Conservation (phyloP, 2,888 invertebrate species). For the Hoplodrina blanda region DNA sequence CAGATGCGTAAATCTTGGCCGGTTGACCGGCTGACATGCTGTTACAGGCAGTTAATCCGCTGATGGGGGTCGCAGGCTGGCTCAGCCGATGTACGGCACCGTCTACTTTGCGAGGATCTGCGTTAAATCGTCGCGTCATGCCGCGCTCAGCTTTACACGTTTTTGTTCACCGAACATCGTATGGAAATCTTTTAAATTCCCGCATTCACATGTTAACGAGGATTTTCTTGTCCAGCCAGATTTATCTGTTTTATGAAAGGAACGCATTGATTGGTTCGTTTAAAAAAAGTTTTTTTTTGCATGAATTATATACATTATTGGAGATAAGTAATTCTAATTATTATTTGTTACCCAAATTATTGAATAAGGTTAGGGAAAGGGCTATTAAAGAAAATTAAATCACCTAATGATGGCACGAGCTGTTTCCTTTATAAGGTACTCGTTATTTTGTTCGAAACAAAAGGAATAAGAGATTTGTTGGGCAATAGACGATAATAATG, state of each 20-base stretch:
- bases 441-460: slow-evolving; percentile 40
- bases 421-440: slow-evolving; percentile 24
- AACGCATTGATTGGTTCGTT: slow-evolving; percentile 15
- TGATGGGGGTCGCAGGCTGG: slow-evolving; percentile 84
- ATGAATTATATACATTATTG: not conserved
- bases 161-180: slow-evolving; percentile 61
- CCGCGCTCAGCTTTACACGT: slow-evolving; percentile 65
- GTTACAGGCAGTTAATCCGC: slow-evolving; percentile 88
- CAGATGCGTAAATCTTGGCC: slow-evolving; percentile 85
- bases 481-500: slow-evolving; percentile 55
- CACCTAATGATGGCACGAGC: slow-evolving; percentile 10
- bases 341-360: no score
- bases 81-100: slow-evolving; percentile 78
- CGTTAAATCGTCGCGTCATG: slow-evolving; percentile 79
- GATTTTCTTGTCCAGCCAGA: slow-evolving; percentile 52
- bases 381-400: slow-evolving; percentile 24
- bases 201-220: slow-evolving; percentile 63
- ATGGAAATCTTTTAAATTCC: slow-evolving; percentile 62
- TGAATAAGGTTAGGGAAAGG: not conserved
- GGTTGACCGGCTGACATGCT: slow-evolving; percentile 83
- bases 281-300: not conserved
- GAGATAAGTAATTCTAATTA: not conserved
- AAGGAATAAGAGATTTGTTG: slow-evolving; percentile 47
- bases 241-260: slow-evolving; percentile 34
- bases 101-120: slow-evolving; percentile 76